A percentile compares a stretch with the other conserved stretches of the same genome.
These are phyloP conservation scores for Bufo gargarizans DNA, from an alignment of 2,113 vertebrate species.

Conservation along the genomic window DNA sequence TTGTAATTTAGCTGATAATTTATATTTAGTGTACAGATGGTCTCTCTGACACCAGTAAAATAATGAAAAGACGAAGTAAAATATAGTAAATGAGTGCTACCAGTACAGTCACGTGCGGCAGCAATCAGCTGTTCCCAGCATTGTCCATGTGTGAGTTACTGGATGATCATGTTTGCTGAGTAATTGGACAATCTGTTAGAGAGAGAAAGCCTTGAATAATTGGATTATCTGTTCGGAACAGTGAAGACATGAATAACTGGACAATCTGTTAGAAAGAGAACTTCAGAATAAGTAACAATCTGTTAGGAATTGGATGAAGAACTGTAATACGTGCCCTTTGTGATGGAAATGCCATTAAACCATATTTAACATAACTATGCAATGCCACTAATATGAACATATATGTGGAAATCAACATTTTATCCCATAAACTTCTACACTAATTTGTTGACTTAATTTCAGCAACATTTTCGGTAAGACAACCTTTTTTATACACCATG, in stretches of 20 bases:
- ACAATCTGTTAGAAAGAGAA: conserved; percentile 47
- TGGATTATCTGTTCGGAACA: conserved; percentile 37
- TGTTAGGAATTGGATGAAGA: conserved; percentile 11
- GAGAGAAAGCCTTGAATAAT: conserved; percentile 45
- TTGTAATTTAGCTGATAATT: neutral
- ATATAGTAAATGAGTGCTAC: neutral
- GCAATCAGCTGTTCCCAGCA: conserved; percentile 1
- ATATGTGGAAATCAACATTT: conserved; percentile 20
- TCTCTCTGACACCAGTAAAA: conserved; percentile 1
- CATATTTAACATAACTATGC: conserved; percentile 2
- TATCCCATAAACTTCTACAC: neutral
- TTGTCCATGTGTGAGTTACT: conserved; percentile 31
- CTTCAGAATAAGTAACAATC: conserved; percentile 43
- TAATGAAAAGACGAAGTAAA: neutral
- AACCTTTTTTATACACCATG: neutral
- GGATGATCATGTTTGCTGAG: conserved; percentile 35
- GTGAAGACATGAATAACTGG: conserved; percentile 40
- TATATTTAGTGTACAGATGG: neutral
- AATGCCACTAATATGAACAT: neutral
- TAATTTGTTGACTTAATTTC: neutral
- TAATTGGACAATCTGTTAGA: conserved; percentile 54
- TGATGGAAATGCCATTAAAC: neutral
- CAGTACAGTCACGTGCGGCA: neutral
- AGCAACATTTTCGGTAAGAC: neutral
- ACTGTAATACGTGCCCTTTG: neutral